A percentile compares a stretch with the other conserved stretches of the same genome.
These are phyloP conservation scores for Petrolisthes manimaculis DNA, from an alignment of 2,888 invertebrate species.

Conservation along the genomic window DNA sequence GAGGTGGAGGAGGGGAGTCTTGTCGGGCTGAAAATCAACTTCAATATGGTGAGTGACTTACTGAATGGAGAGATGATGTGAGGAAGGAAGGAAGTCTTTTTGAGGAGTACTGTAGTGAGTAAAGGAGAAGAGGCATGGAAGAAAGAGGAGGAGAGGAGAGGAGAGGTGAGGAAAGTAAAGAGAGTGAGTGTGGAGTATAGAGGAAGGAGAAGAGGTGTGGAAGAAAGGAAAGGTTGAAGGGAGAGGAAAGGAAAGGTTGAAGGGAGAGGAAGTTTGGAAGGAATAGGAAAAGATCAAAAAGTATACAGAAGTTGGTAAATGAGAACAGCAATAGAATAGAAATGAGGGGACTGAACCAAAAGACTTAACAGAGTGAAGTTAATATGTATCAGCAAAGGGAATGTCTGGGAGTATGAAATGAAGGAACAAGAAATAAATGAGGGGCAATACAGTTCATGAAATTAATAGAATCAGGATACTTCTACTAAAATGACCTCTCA, in stretches of 20 bases:
- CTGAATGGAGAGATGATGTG: too few species aligned
- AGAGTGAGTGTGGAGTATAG: conserved; percentile 10
- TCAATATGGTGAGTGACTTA: too few species aligned
- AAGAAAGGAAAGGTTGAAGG: not conserved
- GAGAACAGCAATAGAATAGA: too few species aligned
- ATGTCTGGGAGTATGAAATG: not conserved
- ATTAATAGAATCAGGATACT: not conserved
- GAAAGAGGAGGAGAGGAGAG: not conserved
- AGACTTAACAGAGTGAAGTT: not conserved
- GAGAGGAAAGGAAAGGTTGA: not conserved
- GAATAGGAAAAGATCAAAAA: not conserved
- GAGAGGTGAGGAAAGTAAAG: not conserved
- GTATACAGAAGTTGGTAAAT: not conserved
- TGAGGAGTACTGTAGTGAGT: not conserved
- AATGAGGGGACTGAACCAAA: too few species aligned
- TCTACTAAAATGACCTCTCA: not conserved
- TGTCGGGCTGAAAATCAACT: too few species aligned
- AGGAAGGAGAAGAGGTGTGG: too few species aligned
- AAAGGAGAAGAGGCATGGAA: not conserved
- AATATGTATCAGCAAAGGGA: not conserved
- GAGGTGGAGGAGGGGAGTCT: too few species aligned
- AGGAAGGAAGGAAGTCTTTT: too few species aligned
- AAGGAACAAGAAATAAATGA: too few species aligned
- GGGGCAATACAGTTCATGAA: too few species aligned
- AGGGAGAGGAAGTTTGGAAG: not conserved